Conservation (phyloP, 2,888 invertebrate species). For the Podotricha telesiphe region DNA sequence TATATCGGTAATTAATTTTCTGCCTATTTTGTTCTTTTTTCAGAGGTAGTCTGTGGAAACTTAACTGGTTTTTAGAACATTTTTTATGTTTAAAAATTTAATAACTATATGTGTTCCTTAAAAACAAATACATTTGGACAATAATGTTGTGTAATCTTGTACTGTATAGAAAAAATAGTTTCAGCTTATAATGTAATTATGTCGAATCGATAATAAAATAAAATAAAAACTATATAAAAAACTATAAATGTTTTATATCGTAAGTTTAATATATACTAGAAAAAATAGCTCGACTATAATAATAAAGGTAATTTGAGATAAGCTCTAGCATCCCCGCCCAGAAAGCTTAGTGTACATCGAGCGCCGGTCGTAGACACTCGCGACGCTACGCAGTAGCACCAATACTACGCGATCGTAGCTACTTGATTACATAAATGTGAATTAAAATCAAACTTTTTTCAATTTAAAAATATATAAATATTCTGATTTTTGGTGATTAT, state of each 20-base stretch:
- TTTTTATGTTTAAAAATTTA: no score
- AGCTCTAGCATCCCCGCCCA: slow-evolving; percentile 45
- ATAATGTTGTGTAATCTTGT: no score
- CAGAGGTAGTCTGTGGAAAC: no score
- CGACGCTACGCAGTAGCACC: slow-evolving; percentile 59
- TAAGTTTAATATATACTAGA: background rate
- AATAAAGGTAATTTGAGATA: slow-evolving; percentile 41
- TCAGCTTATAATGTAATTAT: no score
- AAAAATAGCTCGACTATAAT: background rate
- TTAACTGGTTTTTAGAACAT: no score
- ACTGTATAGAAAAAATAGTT: no score
- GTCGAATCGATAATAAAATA: no score
- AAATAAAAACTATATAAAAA: background rate
- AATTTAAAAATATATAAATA: slow-evolving; percentile 16
- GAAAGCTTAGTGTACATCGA: slow-evolving; percentile 34
- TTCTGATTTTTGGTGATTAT: slow-evolving; percentile 5
- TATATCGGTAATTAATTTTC: no score
- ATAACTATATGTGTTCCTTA: no score
- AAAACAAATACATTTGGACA: no score
- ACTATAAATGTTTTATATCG: no score
- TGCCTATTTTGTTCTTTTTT: no score
- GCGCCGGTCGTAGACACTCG: slow-evolving; percentile 54
- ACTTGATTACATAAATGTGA: slow-evolving; percentile 37
- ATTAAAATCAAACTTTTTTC: slow-evolving; percentile 14
- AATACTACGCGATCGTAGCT: slow-evolving; percentile 46